Base-by-base conservation (phyloP, 2,797 vertebrate genomes). In the Danio jaintianensis region DNA sequence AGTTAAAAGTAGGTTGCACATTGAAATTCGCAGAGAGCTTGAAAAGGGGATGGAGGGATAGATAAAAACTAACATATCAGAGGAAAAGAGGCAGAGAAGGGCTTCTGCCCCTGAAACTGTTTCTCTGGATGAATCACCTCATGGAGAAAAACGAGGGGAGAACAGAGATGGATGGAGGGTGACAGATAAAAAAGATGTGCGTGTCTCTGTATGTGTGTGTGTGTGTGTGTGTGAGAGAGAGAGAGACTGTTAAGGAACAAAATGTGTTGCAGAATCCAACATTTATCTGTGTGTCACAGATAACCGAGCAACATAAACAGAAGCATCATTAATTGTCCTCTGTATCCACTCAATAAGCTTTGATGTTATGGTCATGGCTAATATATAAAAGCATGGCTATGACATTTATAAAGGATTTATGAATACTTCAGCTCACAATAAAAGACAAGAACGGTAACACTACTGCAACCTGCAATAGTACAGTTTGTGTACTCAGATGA, bases 41-140 rank as follows among this genome's bases (percentile, higher is more conserved):
- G 70, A 73, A 73, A 56, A 67, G 61, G 50, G 50, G 29, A 80
- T 43, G 22, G 50, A 59, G 20, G 53, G 43, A 61, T 18, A 12
- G 42, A 79, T 50, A 43, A 71, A 71, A 62, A 18, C 43, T 7
- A 48, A 52, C 20, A 38, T 62, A 63, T 63, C 45, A n/a, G 59
- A 22, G 38, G 12, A 79, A 55, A 52, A 69, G 66, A 59, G 43
- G 58, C 45, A 52, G 56, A 11, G 18, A 61, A 53, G 45, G 67
- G 45, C 58, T 58, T 67, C 48, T 36, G 20, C 8, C 50, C 22
- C 36, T 7, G 6, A 68, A 36, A 66, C 42, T 61, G 42, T 75
- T 69, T 15, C 45, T 68, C 15, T n/a, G 38, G 70, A 81, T 81
- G 71, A 81, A 67, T 80, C 71, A 80, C 75, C 50, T 75, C 22